Evolutionary conservation across 2,888 invertebrate species (phyloP), one percentile per base, ranked within the genome.

Genomic region (Rosalia funebris): DNA sequence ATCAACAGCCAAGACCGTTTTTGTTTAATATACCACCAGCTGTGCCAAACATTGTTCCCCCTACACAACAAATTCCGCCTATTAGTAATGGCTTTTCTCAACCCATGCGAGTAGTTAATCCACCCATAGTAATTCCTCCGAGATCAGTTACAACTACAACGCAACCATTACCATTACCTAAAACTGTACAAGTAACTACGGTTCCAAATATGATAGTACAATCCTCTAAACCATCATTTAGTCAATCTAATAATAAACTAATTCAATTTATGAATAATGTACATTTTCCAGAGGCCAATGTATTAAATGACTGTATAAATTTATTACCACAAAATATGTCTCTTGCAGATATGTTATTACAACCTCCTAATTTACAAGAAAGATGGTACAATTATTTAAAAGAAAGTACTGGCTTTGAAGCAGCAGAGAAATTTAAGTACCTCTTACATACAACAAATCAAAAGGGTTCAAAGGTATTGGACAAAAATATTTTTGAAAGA

Each of bases 261-360:
- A 84, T 86, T 62, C 86, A 86, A 71, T 86, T 86, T 75, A 79
- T 86, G 53, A 85, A 85, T 66, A 86, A 86, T 71, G 86, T 86
- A 2, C 86, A 87, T 75, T 84, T 85, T 65, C 84, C 84, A 0
- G 83, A 84, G 73, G 76, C 77, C 25, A 71, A 73, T 19, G 68
- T 73, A n/a, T 60, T 78, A 31, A 76, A 70, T 44, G 79, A 80
- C 61, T 79, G 77, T 55, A 68, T 81, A 16, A 81, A 82, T 61
- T 75, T 87, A 42, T 75, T 87, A 60, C 87, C 87, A 0, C 82
- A 84, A 16, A 85, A 85, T 69, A 83, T 86, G 76, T 84, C 83
- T 37, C 79, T 87, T 57, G 85, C 84, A 37, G 87, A 87, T 66
- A 85, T 86, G 82, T 79, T 86, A 0, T 77, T 83, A 60, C 85